Base-by-base conservation (phyloP, 1,140 invertebrate species). In the Drosophila kurseongensis region DNA sequence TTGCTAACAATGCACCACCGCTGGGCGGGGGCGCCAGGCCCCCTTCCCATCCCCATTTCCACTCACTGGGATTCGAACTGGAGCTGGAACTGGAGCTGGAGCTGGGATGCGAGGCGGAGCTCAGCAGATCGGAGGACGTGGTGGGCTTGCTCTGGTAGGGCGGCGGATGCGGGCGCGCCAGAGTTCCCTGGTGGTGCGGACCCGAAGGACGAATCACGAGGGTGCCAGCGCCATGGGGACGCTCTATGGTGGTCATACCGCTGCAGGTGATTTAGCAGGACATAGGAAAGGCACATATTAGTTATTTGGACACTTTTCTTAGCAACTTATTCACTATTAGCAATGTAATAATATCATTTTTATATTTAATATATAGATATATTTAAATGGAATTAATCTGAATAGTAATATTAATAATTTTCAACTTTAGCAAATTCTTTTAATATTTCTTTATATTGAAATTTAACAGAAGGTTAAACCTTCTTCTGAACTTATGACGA, bases 181-280 rank as follows among this genome's bases (percentile, higher is more conserved):
- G 56, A 4, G 90, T 75, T 29, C 85, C 85, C 58, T 92, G 91
- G 65, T 92, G 91, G 55, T 90, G 81, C 1, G 85, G 91, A 13
- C 86, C 89, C 14, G 91, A 92, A 54, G 91, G 91, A 47, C 92
- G 88, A 62, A 92, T 92, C 16, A 92, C 91, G 41, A 92, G 42
- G 10, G 91, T 92, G 13, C 92, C 91, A 51, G 91, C 91, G 27
- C 92, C 92, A 74, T 92, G 92, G 0, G 92, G 92, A 27, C 92
- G 78, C 60, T 92, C 92, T 8, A 92, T 92, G 41, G 91, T 92
- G 50, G 91, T 92, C 77, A 91, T 90, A 14, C 91, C 91, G 50
- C 91, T 92, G 41, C 0, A 35, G 16, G 23, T 12, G 3, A 41
- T 18, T 32, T 5, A 40, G 8, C 5, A 6, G 12, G 27, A 13